A percentile compares a stretch with the other conserved stretches of the same genome.
Evolutionary conservation across 2,113 vertebrate species (phyloP).

Genomic region (Plotosus lineatus): DNA sequence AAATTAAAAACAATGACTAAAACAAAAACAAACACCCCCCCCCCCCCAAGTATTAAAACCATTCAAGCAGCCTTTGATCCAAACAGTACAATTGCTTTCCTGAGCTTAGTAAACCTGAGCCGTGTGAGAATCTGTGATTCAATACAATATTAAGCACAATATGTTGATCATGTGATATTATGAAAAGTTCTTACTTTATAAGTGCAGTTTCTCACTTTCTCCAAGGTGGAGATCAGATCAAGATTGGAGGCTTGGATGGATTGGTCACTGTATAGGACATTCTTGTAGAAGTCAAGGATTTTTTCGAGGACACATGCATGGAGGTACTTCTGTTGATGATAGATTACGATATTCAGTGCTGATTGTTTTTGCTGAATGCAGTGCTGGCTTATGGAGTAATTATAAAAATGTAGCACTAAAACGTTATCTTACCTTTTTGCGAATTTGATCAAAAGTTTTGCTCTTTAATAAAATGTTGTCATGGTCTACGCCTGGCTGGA

Average conservation of each 20-base stretch:
- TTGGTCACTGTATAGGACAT: conserved; percentile 15
- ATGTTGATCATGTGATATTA: too few species aligned
- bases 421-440: conserved; percentile 31
- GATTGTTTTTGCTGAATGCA: too few species aligned
- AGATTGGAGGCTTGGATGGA: neutral
- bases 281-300: conserved; percentile 35
- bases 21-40: too few species aligned
- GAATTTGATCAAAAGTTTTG: conserved; percentile 41
- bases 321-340: conserved; percentile 36
- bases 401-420: neutral
- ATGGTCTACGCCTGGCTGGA: conserved; percentile 27
- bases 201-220: conserved; percentile 31
- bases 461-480: conserved; percentile 49
- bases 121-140: neutral
- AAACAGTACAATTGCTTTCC: neutral
- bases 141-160: neutral
- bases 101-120: neutral
- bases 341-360: neutral
- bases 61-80: neutral
- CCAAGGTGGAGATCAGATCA: conserved; percentile 39
- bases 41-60: neutral
- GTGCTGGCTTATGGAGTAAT: neutral
- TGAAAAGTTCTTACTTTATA: conserved; percentile 32
- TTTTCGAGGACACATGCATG: conserved; percentile 42
- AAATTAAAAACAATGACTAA: too few species aligned